Evolutionary conservation across 2,113 vertebrate species (phyloP).

Genomic region (Cebidichthys violaceus): DNA sequence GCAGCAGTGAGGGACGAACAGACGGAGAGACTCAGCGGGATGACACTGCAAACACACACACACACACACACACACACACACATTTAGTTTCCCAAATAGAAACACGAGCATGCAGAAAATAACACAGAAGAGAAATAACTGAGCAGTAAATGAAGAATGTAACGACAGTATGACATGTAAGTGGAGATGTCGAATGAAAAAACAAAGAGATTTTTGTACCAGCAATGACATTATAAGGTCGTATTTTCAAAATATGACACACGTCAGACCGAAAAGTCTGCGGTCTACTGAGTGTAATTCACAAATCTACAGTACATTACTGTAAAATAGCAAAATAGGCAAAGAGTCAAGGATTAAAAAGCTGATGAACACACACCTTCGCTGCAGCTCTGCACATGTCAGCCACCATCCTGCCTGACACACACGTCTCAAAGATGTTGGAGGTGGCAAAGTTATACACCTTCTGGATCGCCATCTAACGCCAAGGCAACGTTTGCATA

Average conservation of each 20-base stretch:
- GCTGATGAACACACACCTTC: constrained; percentile 83
- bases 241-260: not conserved
- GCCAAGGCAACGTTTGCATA: not conserved
- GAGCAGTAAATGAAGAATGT: constrained; percentile 1
- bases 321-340: not conserved
- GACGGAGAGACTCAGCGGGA: constrained; percentile 92
- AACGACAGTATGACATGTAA: not conserved
- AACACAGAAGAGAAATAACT: not conserved
- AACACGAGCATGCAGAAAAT: constrained; percentile 29
- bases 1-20: constrained; percentile 97
- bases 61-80: constrained; percentile 17
- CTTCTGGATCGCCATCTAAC: constrained; percentile 94
- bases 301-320: not conserved
- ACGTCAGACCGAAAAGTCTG: not conserved
- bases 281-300: not conserved
- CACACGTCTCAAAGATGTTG: constrained; percentile 97
- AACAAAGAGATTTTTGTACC: not conserved
- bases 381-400: constrained; percentile 97
- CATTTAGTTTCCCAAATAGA: constrained; percentile 21
- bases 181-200: not conserved
- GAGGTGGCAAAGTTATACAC: constrained; percentile 94
- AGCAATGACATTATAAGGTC: not conserved
- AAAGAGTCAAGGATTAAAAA: no score
- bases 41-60: constrained; percentile 87
- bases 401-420: constrained; percentile 97